These are phyloP conservation scores for Sarcophaga carnaria DNA, from an alignment of 2,888 invertebrate genomes.

Conservation along the genomic window DNA sequence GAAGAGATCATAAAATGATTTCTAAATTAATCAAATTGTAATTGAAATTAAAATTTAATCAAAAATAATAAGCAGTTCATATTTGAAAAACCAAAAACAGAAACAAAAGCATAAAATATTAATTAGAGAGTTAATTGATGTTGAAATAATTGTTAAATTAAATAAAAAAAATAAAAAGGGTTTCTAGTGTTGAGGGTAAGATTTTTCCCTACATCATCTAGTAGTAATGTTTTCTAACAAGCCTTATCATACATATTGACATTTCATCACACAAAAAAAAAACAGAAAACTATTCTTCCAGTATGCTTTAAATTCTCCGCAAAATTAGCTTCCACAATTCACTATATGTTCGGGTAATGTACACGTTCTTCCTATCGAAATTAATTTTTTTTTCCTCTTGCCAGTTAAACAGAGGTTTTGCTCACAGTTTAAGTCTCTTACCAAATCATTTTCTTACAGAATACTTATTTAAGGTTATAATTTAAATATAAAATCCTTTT, in stretches of 20 bases:
- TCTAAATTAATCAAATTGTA: background rate
- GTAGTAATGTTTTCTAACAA: background rate
- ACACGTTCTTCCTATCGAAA: too few species aligned
- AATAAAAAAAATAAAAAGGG: slow-evolving; percentile 9
- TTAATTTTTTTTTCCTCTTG: too few species aligned
- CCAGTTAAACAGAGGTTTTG: too few species aligned
- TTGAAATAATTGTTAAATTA: slow-evolving; percentile 44
- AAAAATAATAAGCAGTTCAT: slow-evolving; percentile 19
- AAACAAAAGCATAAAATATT: slow-evolving; percentile 12
- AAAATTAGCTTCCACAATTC: too few species aligned
- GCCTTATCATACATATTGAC: background rate
- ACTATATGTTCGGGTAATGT: too few species aligned
- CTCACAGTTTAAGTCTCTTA: too few species aligned
- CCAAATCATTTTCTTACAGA: too few species aligned
- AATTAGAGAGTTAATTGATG: slow-evolving; percentile 59
- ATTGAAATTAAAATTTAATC: background rate
- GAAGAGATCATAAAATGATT: slow-evolving; percentile 1
- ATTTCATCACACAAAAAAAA: background rate
- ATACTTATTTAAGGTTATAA: too few species aligned
- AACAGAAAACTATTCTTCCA: too few species aligned
- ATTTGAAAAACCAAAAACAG: background rate
- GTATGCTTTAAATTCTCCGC: too few species aligned
- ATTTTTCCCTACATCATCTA: background rate
- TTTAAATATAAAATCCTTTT: too few species aligned
- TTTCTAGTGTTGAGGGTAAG: slow-evolving; percentile 47